Conservation (phyloP, 2,888 invertebrate genomes). For the Hypselothyrea guttata region DNA sequence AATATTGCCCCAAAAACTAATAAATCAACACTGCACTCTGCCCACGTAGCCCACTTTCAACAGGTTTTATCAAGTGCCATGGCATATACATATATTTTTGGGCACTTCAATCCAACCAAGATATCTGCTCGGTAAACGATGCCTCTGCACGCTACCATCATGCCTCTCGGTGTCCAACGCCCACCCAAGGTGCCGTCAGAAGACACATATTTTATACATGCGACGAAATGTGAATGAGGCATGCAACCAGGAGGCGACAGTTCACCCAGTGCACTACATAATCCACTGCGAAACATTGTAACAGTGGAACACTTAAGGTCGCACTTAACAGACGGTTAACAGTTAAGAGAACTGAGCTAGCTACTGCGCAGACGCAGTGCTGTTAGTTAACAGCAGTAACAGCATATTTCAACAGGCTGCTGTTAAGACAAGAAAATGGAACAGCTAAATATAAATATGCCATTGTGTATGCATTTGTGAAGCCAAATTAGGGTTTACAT, state of each 20-base stretch:
- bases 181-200: constrained; percentile 37
- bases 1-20: constrained; percentile 56
- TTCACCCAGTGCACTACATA: constrained; percentile 51
- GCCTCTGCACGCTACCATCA: constrained; percentile 28
- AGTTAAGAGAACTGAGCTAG: constrained; percentile 55
- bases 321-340: constrained; percentile 45
- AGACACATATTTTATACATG: constrained; percentile 44
- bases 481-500: too few relatives aligned
- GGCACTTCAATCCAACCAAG: not conserved
- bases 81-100: constrained; percentile 30
- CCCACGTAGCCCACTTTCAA: constrained; percentile 51
- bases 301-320: constrained; percentile 32
- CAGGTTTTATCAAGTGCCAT: constrained; percentile 64
- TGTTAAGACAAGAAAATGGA: not conserved
- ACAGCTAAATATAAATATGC: not conserved
- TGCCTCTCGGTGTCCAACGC: constrained; percentile 12
- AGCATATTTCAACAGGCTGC: not conserved
- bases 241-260: constrained; percentile 43
- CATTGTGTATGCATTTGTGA: too few relatives aligned
- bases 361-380: constrained; percentile 51
- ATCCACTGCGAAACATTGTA: constrained; percentile 24
- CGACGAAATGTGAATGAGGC: constrained; percentile 43
- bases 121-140: constrained; percentile 9
- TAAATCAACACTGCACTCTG: constrained; percentile 62
- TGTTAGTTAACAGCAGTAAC: constrained; percentile 28